Evolutionary conservation across 2,113 vertebrate genomes (phyloP).

Genomic region (Channa argus): DNA sequence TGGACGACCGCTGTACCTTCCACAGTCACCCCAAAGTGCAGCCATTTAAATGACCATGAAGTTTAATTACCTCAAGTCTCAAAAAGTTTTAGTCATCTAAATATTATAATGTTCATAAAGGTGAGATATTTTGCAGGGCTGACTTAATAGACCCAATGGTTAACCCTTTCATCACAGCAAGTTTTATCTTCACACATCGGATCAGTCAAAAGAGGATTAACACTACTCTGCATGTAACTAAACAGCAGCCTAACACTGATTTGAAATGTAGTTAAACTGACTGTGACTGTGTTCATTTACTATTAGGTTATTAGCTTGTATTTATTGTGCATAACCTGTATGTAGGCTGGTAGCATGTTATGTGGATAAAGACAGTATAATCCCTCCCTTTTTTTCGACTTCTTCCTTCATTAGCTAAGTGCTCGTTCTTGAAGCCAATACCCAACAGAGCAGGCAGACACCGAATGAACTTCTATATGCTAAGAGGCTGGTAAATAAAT

Average conservation of each 20-base stretch:
- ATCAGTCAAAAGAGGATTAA: too few relatives aligned
- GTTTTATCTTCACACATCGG: too few relatives aligned
- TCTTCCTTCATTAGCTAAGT: constrained; percentile 26
- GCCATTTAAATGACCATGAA: neutral
- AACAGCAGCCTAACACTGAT: too few relatives aligned
- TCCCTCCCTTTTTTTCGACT: constrained; percentile 1
- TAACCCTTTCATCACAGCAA: too few relatives aligned
- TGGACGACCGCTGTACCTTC: neutral
- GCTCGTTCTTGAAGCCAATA: constrained; percentile 14
- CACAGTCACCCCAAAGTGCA: neutral
- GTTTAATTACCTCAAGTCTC: neutral
- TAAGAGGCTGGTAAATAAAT: constrained; percentile 43
- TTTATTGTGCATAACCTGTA: neutral
- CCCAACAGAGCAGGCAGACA: constrained; percentile 11
- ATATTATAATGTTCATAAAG: neutral
- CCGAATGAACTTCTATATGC: constrained; percentile 28
- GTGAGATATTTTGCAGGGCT: neutral
- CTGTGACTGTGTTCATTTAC: neutral
- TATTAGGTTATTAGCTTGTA: neutral
- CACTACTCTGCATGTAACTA: too few relatives aligned
- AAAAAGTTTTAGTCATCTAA: neutral
- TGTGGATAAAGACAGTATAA: neutral
- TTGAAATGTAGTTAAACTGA: neutral
- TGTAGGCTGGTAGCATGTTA: neutral
- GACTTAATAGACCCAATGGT: neutral